Evolutionary conservation across 2,113 vertebrate genomes (phyloP).

Genomic region (Trematocara stigmaticum): DNA sequence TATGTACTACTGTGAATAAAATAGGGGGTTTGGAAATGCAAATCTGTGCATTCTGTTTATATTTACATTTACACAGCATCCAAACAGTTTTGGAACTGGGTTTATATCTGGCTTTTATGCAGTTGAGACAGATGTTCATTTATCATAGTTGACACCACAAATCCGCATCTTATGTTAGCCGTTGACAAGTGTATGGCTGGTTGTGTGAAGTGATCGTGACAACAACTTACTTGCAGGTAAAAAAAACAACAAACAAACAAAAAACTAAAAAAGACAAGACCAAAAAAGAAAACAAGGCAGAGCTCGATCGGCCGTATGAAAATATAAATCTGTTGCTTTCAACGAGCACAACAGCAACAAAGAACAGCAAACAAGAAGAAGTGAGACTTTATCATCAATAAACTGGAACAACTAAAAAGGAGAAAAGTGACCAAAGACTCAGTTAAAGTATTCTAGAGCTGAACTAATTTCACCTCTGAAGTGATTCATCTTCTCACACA

Average conservation of each 20-base stretch:
- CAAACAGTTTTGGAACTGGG: not conserved
- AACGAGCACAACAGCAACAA: not conserved
- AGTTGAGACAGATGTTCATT: not conserved
- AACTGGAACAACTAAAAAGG: not conserved
- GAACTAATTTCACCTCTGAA: not conserved
- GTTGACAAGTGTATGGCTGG: not conserved
- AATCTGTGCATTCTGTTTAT: not conserved
- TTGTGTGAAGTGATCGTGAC: not conserved
- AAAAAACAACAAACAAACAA: accelerated
- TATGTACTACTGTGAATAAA: not conserved
- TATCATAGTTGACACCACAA: not conserved
- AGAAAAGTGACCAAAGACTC: not conserved
- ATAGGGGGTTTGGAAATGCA: not conserved
- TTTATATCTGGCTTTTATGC: not conserved
- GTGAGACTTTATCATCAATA: not conserved
- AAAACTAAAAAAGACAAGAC: not conserved
- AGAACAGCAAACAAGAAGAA: not conserved
- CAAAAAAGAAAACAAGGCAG: not conserved
- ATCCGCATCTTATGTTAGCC: not conserved
- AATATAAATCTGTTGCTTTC: not conserved
- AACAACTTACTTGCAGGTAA: not conserved
- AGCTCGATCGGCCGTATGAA: not conserved
- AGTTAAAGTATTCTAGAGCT: not conserved
- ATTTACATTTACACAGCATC: not conserved
- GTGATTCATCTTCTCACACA: not conserved